phyloP scores from a whole-genome alignment of 2,113 vertebrate species.

The Trochalopteron elliotii region DNA sequence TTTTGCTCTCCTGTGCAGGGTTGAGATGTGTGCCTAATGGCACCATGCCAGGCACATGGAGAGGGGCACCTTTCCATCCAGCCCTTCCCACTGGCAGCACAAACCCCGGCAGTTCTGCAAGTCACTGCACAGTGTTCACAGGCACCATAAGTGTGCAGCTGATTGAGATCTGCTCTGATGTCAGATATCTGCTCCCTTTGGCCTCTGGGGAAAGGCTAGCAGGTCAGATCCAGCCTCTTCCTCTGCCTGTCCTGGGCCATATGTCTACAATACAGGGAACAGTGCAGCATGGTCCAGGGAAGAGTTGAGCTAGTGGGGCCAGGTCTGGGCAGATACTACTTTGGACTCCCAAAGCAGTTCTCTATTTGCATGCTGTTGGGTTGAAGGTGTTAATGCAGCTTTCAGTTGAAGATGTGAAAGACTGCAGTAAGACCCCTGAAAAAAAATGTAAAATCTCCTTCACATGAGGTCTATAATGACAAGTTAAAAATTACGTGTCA shows the following conservation, averaged over 20 bases:
- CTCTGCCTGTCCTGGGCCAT: not conserved
- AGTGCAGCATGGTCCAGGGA: not conserved
- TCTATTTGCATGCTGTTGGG: not conserved
- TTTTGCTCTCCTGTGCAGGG: not conserved
- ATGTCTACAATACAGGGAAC: not conserved
- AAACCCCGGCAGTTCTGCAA: not conserved
- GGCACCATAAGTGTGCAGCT: fast-evolving
- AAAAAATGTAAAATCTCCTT: not conserved
- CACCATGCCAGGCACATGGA: fast-evolving
- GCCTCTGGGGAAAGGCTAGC: not conserved
- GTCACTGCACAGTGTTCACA: not conserved
- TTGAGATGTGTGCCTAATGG: not conserved
- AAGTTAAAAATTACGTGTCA: not conserved
- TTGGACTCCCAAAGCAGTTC: not conserved
- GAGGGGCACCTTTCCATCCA: not conserved
- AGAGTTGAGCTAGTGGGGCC: fast-evolving
- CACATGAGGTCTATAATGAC: not conserved
- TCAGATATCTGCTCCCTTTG: not conserved
- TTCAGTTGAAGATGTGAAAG: not conserved
- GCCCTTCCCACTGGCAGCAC: not conserved
- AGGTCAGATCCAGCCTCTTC: not conserved
- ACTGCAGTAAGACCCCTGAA: not conserved
- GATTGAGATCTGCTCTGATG: not conserved
- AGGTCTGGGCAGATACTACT: too few species aligned
- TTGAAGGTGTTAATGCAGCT: not conserved